A percentile compares a stretch with the other conserved stretches of the same genome.
These are phyloP conservation scores for Rugalucina vietnamica DNA, from an alignment of 2,888 invertebrate species.

Conservation along the genomic window DNA sequence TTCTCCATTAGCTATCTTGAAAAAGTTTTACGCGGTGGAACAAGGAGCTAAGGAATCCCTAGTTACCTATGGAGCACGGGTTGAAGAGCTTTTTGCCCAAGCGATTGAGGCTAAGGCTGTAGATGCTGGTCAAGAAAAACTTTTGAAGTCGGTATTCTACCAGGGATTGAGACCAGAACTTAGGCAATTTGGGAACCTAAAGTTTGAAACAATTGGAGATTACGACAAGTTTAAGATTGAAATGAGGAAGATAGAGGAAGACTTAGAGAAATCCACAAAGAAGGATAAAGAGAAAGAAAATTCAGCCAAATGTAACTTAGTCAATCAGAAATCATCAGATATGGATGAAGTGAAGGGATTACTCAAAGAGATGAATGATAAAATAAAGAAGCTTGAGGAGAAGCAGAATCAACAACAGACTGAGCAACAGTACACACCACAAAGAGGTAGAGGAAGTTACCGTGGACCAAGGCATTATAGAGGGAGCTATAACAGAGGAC, in stretches of 20 bases:
- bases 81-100: slow-evolving; percentile 9
- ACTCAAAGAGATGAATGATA: background rate
- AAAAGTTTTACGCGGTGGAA: slow-evolving; percentile 11
- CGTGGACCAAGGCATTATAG: background rate
- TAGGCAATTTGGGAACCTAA: background rate
- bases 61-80: background rate
- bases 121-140: too few relatives aligned
- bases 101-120: too few relatives aligned
- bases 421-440: too few relatives aligned
- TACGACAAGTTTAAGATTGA: background rate
- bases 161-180: background rate
- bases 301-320: background rate
- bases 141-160: background rate
- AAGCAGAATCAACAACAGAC: background rate
- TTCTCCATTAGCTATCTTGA: background rate
- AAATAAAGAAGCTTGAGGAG: background rate
- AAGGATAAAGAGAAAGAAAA: background rate
- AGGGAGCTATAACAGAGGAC: background rate
- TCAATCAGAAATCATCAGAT: background rate
- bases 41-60: slow-evolving; percentile 9
- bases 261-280: background rate
- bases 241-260: background rate
- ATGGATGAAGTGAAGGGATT: background rate
- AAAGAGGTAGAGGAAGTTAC: background rate
- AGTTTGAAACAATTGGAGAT: background rate